Percentiles rank a stretch among this genome's conserved stretches.
phyloP scores from a whole-genome alignment of 1,140 invertebrate genomes.

The Heliothis virescens region DNA sequence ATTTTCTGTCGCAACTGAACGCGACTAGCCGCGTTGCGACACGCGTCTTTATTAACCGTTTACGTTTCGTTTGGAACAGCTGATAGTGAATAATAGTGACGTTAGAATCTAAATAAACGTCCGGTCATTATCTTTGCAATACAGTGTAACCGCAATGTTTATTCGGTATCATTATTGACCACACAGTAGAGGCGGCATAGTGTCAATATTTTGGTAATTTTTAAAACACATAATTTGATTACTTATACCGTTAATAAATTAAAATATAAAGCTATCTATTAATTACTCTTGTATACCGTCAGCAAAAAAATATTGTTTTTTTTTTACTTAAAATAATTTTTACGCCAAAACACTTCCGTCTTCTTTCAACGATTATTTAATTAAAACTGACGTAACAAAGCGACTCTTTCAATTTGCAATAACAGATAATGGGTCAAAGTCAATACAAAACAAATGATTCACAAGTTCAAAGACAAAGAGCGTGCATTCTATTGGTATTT shows the following conservation, averaged over 20 bases:
- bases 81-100: slow-evolving; percentile 2
- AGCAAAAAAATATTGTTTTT: too few relatives aligned
- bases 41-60: slow-evolving; percentile 15
- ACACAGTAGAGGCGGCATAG: not conserved
- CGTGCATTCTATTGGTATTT: not conserved
- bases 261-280: too few relatives aligned
- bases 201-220: not conserved
- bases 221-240: not conserved
- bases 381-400: not conserved
- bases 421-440: slow-evolving; percentile 22
- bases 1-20: slow-evolving; percentile 47
- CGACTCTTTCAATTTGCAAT: not conserved
- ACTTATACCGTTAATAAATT: too few relatives aligned
- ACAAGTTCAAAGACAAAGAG: slow-evolving; percentile 23
- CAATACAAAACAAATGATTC: slow-evolving; percentile 16
- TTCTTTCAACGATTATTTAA: not conserved
- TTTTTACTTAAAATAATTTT: not conserved
- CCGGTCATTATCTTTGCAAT: slow-evolving; percentile 34
- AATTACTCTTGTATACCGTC: too few relatives aligned
- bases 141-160: not conserved
- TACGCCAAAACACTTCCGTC: not conserved
- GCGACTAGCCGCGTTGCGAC: slow-evolving; percentile 27
- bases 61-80: slow-evolving; percentile 19
- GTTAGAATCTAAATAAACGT: slow-evolving; percentile 7
- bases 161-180: not conserved